Conservation (phyloP, 2,888 invertebrate genomes). For the Strigamia maritima region DNA sequence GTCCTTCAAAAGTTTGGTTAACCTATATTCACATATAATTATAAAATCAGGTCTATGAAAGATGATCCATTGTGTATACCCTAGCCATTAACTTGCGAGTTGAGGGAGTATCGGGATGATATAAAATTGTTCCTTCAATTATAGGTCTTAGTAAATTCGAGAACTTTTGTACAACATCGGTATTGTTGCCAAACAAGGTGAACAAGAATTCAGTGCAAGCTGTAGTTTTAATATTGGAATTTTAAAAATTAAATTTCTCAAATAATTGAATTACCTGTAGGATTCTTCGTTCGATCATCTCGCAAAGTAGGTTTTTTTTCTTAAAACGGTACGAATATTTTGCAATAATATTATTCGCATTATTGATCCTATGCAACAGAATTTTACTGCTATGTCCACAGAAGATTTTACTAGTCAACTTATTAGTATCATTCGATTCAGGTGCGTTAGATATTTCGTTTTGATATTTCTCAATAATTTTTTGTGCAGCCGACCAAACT, state of each 20-base stretch:
- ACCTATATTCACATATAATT: background rate
- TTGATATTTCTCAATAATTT: background rate
- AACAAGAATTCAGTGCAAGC: background rate
- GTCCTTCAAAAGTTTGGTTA: background rate
- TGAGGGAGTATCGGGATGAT: background rate
- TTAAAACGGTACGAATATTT: background rate
- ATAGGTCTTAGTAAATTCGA: slow-evolving; percentile 5
- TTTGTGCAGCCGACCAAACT: background rate
- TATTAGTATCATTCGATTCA: background rate
- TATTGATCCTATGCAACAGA: no score
- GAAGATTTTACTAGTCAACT: background rate
- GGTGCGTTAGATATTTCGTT: background rate
- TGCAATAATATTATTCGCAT: background rate
- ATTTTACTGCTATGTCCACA: no score
- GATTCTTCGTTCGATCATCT: background rate
- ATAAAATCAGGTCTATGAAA: background rate
- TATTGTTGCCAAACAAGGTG: background rate
- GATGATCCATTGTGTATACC: background rate
- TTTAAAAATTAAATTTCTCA: background rate
- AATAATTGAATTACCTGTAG: background rate
- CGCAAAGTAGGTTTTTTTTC: background rate
- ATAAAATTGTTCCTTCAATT: slow-evolving; percentile 26
- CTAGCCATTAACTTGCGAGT: background rate
- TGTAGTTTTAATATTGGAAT: background rate
- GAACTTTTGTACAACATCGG: background rate